Evolutionary conservation across 1,140 invertebrate genomes (phyloP).

Genomic region (Hermetia illucens): DNA sequence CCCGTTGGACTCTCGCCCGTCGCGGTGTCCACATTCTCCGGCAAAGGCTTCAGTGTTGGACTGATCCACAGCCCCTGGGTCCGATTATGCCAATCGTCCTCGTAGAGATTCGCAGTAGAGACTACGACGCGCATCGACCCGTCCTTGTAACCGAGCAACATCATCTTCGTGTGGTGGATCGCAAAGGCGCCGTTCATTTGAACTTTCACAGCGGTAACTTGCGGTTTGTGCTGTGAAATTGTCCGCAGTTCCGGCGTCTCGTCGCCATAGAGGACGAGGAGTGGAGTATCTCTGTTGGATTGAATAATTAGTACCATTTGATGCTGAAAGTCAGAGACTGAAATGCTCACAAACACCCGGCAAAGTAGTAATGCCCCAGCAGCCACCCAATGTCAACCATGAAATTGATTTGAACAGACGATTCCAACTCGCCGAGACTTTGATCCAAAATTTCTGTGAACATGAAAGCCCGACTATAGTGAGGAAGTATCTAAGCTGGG

Average conservation of each 20-base stretch:
- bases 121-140: constrained; percentile 70
- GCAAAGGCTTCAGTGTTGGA: constrained; percentile 52
- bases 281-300: constrained; percentile 42
- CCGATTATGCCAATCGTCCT: constrained; percentile 84
- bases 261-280: constrained; percentile 68
- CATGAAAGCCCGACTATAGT: constrained; percentile 10
- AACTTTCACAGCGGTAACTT: constrained; percentile 51
- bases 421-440: constrained; percentile 56
- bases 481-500: neutral
- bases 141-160: constrained; percentile 72
- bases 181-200: constrained; percentile 67
- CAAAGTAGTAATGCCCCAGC: constrained; percentile 35
- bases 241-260: constrained; percentile 43
- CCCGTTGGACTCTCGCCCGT: constrained; percentile 68
- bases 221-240: constrained; percentile 38
- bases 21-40: constrained; percentile 34
- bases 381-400: constrained; percentile 84
- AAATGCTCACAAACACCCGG: constrained; percentile 45
- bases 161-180: constrained; percentile 90
- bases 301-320: neutral
- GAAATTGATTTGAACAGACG: constrained; percentile 77
- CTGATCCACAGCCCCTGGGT: constrained; percentile 91
- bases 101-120: constrained; percentile 84
- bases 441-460: constrained; percentile 53
- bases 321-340: constrained; percentile 1